Percentiles rank a stretch among this genome's conserved stretches.
Conservation (phyloP, 1,140 invertebrate genomes). For the Drosophila pallidifrons region DNA sequence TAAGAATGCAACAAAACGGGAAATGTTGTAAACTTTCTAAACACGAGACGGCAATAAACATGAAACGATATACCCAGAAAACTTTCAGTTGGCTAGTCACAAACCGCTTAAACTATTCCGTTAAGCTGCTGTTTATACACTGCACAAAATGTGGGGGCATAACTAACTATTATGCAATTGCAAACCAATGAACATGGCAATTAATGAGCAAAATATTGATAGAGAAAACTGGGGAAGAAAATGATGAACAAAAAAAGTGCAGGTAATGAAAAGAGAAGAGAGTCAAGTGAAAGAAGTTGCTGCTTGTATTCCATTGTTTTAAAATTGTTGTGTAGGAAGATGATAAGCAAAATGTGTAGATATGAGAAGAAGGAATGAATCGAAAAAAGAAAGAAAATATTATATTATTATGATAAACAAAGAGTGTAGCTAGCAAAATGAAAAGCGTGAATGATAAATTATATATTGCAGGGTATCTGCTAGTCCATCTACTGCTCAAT, state of each 20-base stretch:
- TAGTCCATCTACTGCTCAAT: neutral
- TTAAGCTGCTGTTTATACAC: conserved; percentile 19
- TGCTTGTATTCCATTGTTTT: neutral
- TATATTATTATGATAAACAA: too few species aligned
- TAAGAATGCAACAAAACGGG: conserved; percentile 44
- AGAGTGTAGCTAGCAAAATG: too few species aligned
- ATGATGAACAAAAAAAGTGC: neutral
- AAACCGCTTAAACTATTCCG: conserved; percentile 32
- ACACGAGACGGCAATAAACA: conserved; percentile 57
- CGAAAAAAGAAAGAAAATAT: too few species aligned
- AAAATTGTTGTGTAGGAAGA: too few species aligned
- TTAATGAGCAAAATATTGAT: neutral
- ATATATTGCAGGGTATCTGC: conserved; percentile 1
- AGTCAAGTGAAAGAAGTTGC: neutral
- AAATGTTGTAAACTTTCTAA: conserved; percentile 52
- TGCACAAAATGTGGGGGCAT: neutral
- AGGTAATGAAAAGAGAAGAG: too few species aligned
- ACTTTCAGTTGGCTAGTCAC: conserved; percentile 18
- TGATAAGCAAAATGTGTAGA: too few species aligned
- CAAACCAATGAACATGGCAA: neutral
- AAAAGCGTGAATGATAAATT: too few species aligned
- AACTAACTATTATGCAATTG: neutral
- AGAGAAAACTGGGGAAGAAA: neutral
- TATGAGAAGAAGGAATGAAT: too few species aligned
- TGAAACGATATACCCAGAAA: conserved; percentile 23